Conservation (phyloP, 2,888 invertebrate genomes). For the Drosophila colorata region DNA sequence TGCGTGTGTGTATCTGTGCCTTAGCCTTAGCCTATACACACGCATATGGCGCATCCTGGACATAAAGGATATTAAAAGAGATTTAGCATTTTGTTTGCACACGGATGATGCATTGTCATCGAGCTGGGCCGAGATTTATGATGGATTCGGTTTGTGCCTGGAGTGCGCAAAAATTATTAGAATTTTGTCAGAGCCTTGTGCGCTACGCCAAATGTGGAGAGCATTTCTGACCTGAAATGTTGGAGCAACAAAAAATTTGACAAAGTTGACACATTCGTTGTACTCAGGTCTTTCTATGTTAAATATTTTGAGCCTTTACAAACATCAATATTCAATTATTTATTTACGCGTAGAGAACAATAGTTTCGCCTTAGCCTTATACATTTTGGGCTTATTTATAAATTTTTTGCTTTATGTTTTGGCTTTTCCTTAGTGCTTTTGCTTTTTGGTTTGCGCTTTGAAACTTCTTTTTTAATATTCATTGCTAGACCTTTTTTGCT, state of each 20-base stretch:
- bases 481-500: constrained; percentile 42
- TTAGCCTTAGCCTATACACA: constrained; percentile 62
- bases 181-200: constrained; percentile 64
- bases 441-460: constrained; percentile 46
- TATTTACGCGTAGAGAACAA: constrained; percentile 10
- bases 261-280: constrained; percentile 19
- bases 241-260: neutral
- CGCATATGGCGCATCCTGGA: constrained; percentile 79
- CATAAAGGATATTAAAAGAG: constrained; percentile 83
- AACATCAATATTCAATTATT: neutral
- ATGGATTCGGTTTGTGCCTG: constrained; percentile 81
- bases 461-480: constrained; percentile 76
- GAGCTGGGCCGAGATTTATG: constrained; percentile 83
- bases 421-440: constrained; percentile 30
- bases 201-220: constrained; percentile 46
- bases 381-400: constrained; percentile 9
- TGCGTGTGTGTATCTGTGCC: constrained; percentile 25
- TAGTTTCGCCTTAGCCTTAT: constrained; percentile 19
- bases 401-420: constrained; percentile 27
- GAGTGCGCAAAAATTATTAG: constrained; percentile 79
- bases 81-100: constrained; percentile 82
- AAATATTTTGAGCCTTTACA: neutral
- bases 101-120: constrained; percentile 84
- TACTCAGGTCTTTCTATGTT: neutral
- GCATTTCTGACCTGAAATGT: constrained; percentile 17